A percentile compares a stretch with the other conserved stretches of the same genome.
Evolutionary conservation across 2,113 vertebrate genomes (phyloP).

Genomic region (Trichomycterus rosablanca): DNA sequence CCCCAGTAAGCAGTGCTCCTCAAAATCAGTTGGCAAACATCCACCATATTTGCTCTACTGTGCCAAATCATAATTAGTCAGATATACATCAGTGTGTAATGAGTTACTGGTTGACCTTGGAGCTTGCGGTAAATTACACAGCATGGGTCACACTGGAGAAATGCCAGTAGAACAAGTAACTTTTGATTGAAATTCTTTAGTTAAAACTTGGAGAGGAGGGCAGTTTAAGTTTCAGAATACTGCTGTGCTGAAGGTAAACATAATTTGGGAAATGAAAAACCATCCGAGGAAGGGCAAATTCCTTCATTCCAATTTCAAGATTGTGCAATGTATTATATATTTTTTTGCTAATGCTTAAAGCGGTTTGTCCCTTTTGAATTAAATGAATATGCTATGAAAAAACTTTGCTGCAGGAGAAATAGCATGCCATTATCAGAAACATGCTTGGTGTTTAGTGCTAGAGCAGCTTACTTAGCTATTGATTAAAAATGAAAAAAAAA

Average conservation of each 20-base stretch:
- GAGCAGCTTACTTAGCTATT: constrained; percentile 32
- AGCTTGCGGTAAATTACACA: not conserved
- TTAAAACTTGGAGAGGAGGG: not conserved
- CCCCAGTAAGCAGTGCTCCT: constrained; percentile 12
- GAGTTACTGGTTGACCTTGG: constrained; percentile 18
- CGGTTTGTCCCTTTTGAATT: constrained; percentile 2
- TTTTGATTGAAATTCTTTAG: not conserved
- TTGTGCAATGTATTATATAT: constrained; percentile 4
- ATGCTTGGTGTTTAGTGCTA: constrained; percentile 24
- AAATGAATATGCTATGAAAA: constrained; percentile 29
- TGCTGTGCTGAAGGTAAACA: not conserved
- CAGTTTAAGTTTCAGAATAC: not conserved
- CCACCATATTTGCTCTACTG: constrained; percentile 24
- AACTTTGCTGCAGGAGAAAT: constrained; percentile 11
- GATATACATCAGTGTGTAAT: constrained; percentile 14
- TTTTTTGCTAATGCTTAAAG: constrained; percentile 8
- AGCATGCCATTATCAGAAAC: constrained; percentile 23
- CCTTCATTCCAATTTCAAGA: not conserved
- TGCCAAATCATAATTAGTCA: constrained; percentile 32
- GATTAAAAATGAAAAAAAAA: not conserved
- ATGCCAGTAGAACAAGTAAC: no score
- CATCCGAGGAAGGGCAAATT: not conserved
- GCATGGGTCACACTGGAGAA: not conserved
- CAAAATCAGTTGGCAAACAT: constrained; percentile 27
- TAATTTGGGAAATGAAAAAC: not conserved